phyloP scores from a whole-genome alignment of 2,113 vertebrate species.

The Gnathonemus longibarbis region DNA sequence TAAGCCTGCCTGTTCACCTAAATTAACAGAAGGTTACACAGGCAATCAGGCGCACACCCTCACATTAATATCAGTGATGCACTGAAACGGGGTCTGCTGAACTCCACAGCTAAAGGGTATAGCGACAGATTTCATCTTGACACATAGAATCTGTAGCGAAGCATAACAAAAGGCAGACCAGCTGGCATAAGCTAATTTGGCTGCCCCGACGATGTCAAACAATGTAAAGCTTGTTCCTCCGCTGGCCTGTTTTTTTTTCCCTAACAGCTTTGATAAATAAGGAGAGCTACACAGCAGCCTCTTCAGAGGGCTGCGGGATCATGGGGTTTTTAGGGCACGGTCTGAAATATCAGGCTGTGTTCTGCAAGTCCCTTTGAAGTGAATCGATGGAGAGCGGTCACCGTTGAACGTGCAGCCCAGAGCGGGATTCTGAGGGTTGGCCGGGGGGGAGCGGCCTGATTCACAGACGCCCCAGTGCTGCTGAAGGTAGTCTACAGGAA shows the following conservation, averaged over 20 bases:
- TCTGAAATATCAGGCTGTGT: slow-evolving; percentile 35
- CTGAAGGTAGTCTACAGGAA: slow-evolving; percentile 24
- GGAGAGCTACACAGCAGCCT: slow-evolving; percentile 4
- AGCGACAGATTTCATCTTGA: slow-evolving; percentile 39
- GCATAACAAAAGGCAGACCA: slow-evolving; percentile 22
- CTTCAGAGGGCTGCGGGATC: slow-evolving; percentile 13
- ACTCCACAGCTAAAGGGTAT: slow-evolving; percentile 43
- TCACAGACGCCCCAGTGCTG: background rate
- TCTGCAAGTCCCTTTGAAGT: slow-evolving; percentile 28
- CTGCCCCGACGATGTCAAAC: background rate
- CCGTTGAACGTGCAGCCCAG: background rate
- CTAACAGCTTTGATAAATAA: slow-evolving; percentile 23
- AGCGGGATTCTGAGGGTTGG: background rate
- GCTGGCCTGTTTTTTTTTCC: slow-evolving; percentile 6
- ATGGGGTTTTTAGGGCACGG: slow-evolving; percentile 31
- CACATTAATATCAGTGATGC: background rate
- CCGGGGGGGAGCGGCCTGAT: background rate
- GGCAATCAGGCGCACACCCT: background rate
- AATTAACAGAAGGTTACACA: no score
- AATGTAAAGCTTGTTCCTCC: background rate
- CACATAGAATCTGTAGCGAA: slow-evolving; percentile 26
- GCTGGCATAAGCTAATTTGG: background rate
- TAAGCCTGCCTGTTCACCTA: background rate
- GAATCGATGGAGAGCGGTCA: slow-evolving; percentile 8
- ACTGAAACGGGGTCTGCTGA: slow-evolving; percentile 20